Evolutionary conservation across 2,113 vertebrate genomes (phyloP).

Genomic region (Istiophorus platypterus): DNA sequence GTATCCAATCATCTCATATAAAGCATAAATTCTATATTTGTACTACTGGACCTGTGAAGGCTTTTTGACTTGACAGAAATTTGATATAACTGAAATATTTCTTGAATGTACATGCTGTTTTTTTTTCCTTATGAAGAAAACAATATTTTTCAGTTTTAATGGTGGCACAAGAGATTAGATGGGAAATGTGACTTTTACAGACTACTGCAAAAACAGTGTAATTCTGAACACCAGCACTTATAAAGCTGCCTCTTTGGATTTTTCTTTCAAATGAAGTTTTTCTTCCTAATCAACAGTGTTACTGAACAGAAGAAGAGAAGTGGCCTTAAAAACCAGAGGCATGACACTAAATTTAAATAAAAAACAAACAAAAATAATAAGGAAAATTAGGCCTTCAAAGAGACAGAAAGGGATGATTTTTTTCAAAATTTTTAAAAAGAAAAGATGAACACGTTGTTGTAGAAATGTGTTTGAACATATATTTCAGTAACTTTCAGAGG

Average conservation of each 20-base stretch:
- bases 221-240: slow-evolving; percentile 63
- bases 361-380: not conserved
- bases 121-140: slow-evolving; percentile 39
- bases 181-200: slow-evolving; percentile 27
- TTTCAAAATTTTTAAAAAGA: not conserved
- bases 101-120: slow-evolving; percentile 71
- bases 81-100: slow-evolving; percentile 68
- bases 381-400: slow-evolving; percentile 1
- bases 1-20: slow-evolving; percentile 62
- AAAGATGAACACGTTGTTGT: not conserved
- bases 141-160: slow-evolving; percentile 40
- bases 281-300: slow-evolving; percentile 33
- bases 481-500: slow-evolving; percentile 12
- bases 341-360: not conserved
- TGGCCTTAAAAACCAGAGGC: slow-evolving; percentile 54
- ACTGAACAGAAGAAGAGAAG: slow-evolving; percentile 29
- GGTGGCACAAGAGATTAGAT: slow-evolving; percentile 27
- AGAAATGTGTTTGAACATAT: slow-evolving; percentile 9
- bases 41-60: slow-evolving; percentile 66
- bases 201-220: slow-evolving; percentile 71
- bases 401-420: not conserved
- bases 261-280: slow-evolving; percentile 15
- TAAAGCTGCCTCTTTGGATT: slow-evolving; percentile 52
- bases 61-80: slow-evolving; percentile 67
- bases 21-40: slow-evolving; percentile 77